Evolutionary conservation across 2,113 vertebrate species (phyloP).

Genomic region (Dipodomys ordii): DNA sequence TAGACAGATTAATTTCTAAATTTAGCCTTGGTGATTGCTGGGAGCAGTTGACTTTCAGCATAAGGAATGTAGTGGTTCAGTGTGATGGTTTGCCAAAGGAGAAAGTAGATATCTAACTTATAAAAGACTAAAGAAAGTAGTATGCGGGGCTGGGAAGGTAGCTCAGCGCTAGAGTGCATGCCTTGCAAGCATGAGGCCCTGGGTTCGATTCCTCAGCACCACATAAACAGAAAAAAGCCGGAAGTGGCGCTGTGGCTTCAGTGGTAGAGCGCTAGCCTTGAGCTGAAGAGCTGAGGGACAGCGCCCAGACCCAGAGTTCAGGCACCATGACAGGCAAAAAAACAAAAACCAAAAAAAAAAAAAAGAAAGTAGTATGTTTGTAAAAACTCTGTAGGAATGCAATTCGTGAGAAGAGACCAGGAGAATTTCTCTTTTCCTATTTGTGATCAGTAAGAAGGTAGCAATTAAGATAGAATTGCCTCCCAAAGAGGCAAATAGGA

Average conservation of each 20-base stretch:
- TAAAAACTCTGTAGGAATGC: background rate
- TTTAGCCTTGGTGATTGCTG: constrained; percentile 1
- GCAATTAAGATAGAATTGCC: background rate
- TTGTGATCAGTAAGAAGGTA: background rate
- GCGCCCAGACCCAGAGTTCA: no score
- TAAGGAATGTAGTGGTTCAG: constrained; percentile 8
- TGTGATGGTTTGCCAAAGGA: background rate
- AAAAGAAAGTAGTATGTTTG: background rate
- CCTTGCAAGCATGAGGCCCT: no score
- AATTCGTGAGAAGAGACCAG: background rate
- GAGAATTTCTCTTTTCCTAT: constrained; percentile 17
- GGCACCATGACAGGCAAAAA: no score
- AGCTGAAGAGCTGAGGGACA: no score
- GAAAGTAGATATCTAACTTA: background rate
- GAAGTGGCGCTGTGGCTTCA: no score
- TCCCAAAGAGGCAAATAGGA: background rate
- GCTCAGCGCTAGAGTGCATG: no score
- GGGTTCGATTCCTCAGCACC: no score
- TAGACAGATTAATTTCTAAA: constrained; percentile 48
- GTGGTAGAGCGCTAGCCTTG: no score
- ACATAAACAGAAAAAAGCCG: no score
- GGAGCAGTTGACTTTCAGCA: background rate
- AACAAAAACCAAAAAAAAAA: no score
- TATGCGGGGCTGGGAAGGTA: no score
- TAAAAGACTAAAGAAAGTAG: background rate